phyloP scores from a whole-genome alignment of 2,113 vertebrate genomes.

The Leucoraja erinaceus region DNA sequence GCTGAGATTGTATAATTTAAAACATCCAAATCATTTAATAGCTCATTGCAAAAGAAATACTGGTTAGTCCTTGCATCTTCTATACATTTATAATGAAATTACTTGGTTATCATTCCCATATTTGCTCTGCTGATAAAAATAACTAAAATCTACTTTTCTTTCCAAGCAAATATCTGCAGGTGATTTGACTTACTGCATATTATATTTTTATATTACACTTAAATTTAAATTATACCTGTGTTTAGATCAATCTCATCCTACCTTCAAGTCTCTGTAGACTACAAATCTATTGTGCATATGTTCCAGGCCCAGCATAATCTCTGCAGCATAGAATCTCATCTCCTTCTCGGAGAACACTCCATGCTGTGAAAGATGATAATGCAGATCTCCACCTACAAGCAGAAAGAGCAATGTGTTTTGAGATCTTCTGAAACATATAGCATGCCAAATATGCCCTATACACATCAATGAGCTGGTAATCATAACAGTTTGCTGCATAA shows the following conservation, averaged over 20 bases:
- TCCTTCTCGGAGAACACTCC: slow-evolving; percentile 96
- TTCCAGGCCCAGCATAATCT: slow-evolving; percentile 91
- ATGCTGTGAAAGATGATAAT: slow-evolving; percentile 95
- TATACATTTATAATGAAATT: neutral
- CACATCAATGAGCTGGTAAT: neutral
- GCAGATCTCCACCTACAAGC: slow-evolving; percentile 81
- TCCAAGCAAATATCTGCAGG: neutral
- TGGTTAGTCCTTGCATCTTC: neutral
- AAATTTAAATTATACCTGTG: neutral
- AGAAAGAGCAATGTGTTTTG: slow-evolving; percentile 19
- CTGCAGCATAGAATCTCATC: slow-evolving; percentile 93
- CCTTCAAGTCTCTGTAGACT: slow-evolving; percentile 94
- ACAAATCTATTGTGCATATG: slow-evolving; percentile 96
- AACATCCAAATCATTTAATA: neutral
- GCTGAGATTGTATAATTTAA: too few species aligned
- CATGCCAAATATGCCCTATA: neutral
- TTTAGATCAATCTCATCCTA: slow-evolving; percentile 46
- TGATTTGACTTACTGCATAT: neutral
- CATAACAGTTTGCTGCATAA: neutral
- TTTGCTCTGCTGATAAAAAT: neutral
- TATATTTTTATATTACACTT: neutral
- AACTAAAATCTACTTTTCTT: too few species aligned
- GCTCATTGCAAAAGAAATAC: neutral
- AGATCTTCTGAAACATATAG: neutral
- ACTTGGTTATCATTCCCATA: neutral